These are phyloP conservation scores for Melitaea athalia DNA, from an alignment of 2,888 invertebrate genomes.

Conservation along the genomic window DNA sequence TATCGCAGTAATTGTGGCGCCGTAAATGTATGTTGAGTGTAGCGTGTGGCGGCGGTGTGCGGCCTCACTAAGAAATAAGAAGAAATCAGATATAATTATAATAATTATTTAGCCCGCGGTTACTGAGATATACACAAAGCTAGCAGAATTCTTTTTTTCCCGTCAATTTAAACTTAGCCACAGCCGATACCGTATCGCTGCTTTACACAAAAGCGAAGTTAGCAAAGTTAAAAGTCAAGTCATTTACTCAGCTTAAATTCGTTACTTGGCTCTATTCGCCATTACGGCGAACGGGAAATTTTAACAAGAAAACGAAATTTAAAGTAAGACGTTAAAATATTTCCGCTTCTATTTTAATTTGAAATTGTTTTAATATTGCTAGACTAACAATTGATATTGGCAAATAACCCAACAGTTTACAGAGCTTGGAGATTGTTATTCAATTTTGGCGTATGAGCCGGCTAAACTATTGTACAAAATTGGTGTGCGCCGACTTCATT, in stretches of 20 bases:
- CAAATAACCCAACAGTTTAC: too few species aligned
- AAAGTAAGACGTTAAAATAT: slow-evolving; percentile 3
- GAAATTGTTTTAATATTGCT: slow-evolving; percentile 1
- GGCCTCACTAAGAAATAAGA: too few species aligned
- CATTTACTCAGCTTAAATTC: slow-evolving; percentile 35
- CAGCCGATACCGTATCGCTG: slow-evolving; percentile 25
- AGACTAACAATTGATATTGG: neutral
- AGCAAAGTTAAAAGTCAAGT: slow-evolving; percentile 34
- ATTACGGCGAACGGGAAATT: slow-evolving; percentile 20
- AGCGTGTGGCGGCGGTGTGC: too few species aligned
- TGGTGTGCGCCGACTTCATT: too few species aligned
- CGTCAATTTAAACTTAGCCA: slow-evolving; percentile 33
- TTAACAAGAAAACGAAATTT: slow-evolving; percentile 10
- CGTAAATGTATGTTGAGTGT: too few species aligned
- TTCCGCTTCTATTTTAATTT: neutral
- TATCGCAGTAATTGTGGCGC: too few species aligned
- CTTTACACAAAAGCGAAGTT: slow-evolving; percentile 35
- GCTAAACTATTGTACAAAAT: too few species aligned
- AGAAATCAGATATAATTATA: too few species aligned
- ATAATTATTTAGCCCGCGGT: neutral
- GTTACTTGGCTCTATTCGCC: slow-evolving; percentile 32
- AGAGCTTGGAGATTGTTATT: too few species aligned
- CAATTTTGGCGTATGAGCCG: too few species aligned
- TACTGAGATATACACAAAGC: slow-evolving; percentile 1
- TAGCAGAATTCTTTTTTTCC: slow-evolving; percentile 20